A percentile compares a stretch with the other conserved stretches of the same genome.
These are phyloP conservation scores for Ciconia nigra DNA, from an alignment of 2,797 vertebrate genomes.

Conservation along the genomic window DNA sequence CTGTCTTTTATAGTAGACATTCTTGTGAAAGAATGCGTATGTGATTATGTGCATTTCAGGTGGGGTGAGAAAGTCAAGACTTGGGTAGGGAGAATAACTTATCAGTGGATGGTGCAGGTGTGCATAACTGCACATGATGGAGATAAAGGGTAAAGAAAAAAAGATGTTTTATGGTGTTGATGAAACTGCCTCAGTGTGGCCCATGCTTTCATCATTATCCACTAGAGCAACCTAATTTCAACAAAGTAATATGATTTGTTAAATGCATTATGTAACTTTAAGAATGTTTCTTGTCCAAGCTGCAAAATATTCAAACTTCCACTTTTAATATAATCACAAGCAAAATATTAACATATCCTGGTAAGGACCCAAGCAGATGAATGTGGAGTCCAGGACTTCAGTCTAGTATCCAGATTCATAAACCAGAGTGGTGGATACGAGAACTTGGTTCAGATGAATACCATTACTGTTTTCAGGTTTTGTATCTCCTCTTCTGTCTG, in stretches of 20 bases:
- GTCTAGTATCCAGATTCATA: background rate
- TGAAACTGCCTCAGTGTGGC: background rate
- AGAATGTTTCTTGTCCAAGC: background rate
- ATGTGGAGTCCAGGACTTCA: background rate
- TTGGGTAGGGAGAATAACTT: background rate
- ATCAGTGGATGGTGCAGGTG: background rate
- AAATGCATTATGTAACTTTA: background rate
- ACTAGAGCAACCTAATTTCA: background rate
- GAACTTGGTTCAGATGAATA: background rate
- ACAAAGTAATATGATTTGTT: background rate
- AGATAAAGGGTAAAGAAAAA: background rate
- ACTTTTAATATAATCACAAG: background rate
- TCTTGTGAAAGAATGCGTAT: background rate
- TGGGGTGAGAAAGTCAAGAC: background rate
- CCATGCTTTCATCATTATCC: background rate
- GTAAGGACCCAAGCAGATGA: background rate
- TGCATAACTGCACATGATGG: background rate
- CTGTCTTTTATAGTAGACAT: background rate
- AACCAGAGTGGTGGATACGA: background rate
- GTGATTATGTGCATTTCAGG: background rate
- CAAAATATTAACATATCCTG: background rate
- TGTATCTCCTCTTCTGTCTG: background rate
- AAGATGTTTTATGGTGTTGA: background rate
- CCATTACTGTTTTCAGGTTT: background rate
- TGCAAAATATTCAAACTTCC: background rate